These are phyloP conservation scores for Colletes gigas DNA, from an alignment of 1,140 invertebrate genomes.

Conservation along the genomic window DNA sequence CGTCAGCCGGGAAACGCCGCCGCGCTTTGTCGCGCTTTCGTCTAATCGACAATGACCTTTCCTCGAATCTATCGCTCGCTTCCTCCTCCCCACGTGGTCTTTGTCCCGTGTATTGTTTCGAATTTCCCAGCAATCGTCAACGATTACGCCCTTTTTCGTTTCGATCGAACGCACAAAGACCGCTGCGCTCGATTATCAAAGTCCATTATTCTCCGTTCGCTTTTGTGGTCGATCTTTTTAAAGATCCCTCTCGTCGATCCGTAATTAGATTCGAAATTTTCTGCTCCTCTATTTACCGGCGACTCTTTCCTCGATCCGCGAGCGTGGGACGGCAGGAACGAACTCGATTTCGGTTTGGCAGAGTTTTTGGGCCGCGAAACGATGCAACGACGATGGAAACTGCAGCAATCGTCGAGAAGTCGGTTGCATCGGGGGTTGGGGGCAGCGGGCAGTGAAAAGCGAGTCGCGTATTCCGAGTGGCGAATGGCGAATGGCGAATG, in stretches of 20 bases:
- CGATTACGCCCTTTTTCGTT: too few relatives aligned
- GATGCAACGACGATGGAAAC: not conserved
- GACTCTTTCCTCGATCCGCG: not conserved
- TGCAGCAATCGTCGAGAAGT: not conserved
- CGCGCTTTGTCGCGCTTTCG: conserved; percentile 36
- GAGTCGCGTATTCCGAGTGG: too few relatives aligned
- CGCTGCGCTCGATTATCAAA: not conserved
- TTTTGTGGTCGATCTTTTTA: not conserved
- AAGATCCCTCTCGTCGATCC: too few relatives aligned
- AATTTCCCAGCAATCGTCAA: too few relatives aligned
- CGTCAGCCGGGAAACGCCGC: conserved; percentile 43
- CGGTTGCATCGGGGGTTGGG: not conserved
- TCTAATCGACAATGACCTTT: conserved; percentile 52
- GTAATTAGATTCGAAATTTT: not conserved
- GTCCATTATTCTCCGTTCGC: not conserved
- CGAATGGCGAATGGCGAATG: too few relatives aligned
- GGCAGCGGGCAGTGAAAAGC: conserved; percentile 11
- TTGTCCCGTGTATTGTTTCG: too few relatives aligned
- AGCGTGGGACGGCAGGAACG: too few relatives aligned
- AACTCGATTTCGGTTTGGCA: not conserved
- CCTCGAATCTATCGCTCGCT: conserved; percentile 32
- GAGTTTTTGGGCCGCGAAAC: not conserved
- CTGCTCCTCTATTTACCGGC: too few relatives aligned
- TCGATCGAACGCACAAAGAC: too few relatives aligned
- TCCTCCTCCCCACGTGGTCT: not conserved